Percentiles rank a stretch among this genome's conserved stretches.
Conservation (phyloP, 2,113 vertebrate genomes). For the Zapornia atra region DNA sequence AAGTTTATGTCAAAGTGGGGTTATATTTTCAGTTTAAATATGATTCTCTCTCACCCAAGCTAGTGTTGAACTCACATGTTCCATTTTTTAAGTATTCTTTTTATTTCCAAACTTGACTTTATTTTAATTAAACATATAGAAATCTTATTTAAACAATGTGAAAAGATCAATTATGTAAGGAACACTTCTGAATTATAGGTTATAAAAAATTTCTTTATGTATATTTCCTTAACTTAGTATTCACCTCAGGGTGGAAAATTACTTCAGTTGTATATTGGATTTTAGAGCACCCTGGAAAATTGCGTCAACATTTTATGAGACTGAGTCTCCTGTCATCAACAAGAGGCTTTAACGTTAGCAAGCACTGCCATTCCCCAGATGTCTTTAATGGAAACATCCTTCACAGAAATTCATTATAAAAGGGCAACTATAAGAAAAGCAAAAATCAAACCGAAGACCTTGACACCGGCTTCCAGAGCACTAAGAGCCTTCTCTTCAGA, state of each 20-base stretch:
- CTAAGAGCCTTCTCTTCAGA: background rate
- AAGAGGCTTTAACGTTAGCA: background rate
- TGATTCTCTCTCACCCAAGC: background rate
- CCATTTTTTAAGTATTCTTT: background rate
- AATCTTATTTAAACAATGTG: background rate
- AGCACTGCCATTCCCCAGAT: background rate
- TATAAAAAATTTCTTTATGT: background rate
- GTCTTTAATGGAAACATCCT: background rate
- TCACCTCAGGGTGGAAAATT: background rate
- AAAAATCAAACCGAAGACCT: background rate
- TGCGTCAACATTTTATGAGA: background rate
- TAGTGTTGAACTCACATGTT: background rate
- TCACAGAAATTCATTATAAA: background rate
- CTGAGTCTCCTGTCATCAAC: background rate
- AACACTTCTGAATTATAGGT: background rate
- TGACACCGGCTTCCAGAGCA: background rate
- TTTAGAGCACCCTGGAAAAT: background rate
- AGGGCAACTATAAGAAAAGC: background rate
- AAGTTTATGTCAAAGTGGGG: background rate
- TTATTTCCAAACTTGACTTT: background rate
- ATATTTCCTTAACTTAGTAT: background rate
- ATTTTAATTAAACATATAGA: background rate
- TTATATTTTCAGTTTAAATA: background rate
- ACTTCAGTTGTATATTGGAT: background rate
- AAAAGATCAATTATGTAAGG: background rate